Evolutionary conservation across 2,797 vertebrate genomes (phyloP), one percentile per base, ranked within the genome.

Genomic region (Selene dorsalis): DNA sequence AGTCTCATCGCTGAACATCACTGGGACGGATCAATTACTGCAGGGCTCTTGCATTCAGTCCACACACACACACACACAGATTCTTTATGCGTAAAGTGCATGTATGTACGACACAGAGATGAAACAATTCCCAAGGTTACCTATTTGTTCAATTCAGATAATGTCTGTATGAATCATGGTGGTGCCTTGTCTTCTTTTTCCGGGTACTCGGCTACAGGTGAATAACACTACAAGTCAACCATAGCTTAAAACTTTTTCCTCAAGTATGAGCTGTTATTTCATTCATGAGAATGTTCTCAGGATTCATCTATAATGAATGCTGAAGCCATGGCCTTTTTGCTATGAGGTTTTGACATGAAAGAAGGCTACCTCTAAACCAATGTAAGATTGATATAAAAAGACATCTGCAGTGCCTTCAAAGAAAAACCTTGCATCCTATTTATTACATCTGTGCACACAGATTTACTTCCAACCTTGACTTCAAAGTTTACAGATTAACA

Each of bases 281-380:
- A 91, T 92, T 91, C 64, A 91, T 92, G 79, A 84, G 84, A 80
- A 89, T 90, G 79, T 92, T 92, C 83, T 89, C 77, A 86, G 79
- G 72, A 82, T 77, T 75, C 82, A 92, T 94, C 84, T 80, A 92
- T 93, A 92, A 94, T 93, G 83, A 91, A 94, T 93, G 90, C 79
- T 85, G 82, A 90, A 93, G 91, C 86, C 86, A 82, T 84, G 88
- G 85, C 85, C 92, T 91, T 93, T 92, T 88, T 90, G 82, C 89
- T 87, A 90, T 86, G 88, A 93, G 92, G 84, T 92, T 93, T 91
- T 82, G 84, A 93, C 92, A 94, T 94, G 92, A 94, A 94, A 94
- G 93, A 85, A 88, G 86, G 83, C 85, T 94, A 91, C 87, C 90
- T 94, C 92, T 86, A 88, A 92, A 91, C 88, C 89, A 90, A 88